Base-by-base conservation (phyloP, 1,140 invertebrate species). In the Magallana gigas region DNA sequence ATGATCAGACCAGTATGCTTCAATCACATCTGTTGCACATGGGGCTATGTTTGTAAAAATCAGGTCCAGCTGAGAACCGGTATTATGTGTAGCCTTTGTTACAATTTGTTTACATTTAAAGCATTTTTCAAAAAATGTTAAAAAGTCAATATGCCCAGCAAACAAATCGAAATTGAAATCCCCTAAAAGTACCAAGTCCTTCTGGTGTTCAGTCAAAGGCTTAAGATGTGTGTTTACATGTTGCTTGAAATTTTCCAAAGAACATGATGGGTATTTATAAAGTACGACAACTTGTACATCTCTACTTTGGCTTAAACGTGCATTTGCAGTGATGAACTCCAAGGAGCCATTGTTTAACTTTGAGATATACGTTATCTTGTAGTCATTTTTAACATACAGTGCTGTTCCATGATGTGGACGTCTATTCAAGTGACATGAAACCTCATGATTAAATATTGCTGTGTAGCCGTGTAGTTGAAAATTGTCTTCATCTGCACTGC, bases 111-210 rank as follows among this genome's bases (percentile, higher is more conserved):
- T 87, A 82, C 81, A 87, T 57, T 57, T 11, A 57, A 87, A 84
- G 9, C 12, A 76, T 58, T 68, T 14, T 14, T 83, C 58, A 80
- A 87, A 83, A 80, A 83, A 87, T 8, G 12, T 48, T 23, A 87
- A 57, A 83, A 87, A 83, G 23, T 87, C 57, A 64, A 16, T n/a
- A 18, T 87, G 58, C 57, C 82, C 80, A 16, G 76, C 64, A 48
- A 59, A 9, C 29, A 87, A 83, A 68, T 87, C 80, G 83, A 87
- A 83, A 83, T 87, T 87, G 81, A 87, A 87, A 58, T 87, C 86
- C 23, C 86, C 86, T 8, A 87, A 23, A 64, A 83, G 64, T 2
- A 83, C 7, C 8, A 87, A 59, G 12, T 48, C n/a, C 8, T 87
- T 36, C 57, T 83, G 16, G 9, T 7, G 8, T 14, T 83, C 82